These are phyloP conservation scores for Noctua janthe DNA, from an alignment of 2,888 invertebrate genomes.

Conservation along the genomic window DNA sequence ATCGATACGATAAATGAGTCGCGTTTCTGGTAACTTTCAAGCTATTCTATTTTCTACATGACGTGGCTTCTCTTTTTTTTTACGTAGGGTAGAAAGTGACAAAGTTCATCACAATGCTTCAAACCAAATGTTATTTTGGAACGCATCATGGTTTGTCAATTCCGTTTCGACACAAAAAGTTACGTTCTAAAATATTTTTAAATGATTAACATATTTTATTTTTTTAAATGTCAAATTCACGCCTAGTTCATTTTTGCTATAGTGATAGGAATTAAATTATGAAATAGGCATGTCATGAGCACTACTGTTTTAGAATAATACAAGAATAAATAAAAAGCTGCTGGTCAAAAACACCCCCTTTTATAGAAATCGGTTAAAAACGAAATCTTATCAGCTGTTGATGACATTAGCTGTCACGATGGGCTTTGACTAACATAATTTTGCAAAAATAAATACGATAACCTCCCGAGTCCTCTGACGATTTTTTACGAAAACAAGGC, in stretches of 20 bases:
- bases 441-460: constrained; percentile 46
- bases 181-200: constrained; percentile 30
- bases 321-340: neutral
- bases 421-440: constrained; percentile 1
- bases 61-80: neutral
- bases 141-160: constrained; percentile 28
- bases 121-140: neutral
- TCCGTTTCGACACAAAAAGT: constrained; percentile 20
- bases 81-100: constrained; percentile 10
- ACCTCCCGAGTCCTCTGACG: constrained; percentile 25
- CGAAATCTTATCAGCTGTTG: constrained; percentile 44
- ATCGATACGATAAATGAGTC: constrained; percentile 52
- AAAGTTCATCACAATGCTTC: neutral
- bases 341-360: neutral
- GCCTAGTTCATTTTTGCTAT: neutral
- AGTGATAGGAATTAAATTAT: neutral
- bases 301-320: neutral
- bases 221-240: no score
- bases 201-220: no score
- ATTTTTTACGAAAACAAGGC: constrained; percentile 11
- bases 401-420: constrained; percentile 41
- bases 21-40: constrained; percentile 6
- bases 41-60: neutral
- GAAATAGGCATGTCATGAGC: neutral
- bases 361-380: neutral